Percentiles rank a stretch among this genome's conserved stretches.
Evolutionary conservation across 2,113 vertebrate species (phyloP).

Genomic region (Mungos mungo): DNA sequence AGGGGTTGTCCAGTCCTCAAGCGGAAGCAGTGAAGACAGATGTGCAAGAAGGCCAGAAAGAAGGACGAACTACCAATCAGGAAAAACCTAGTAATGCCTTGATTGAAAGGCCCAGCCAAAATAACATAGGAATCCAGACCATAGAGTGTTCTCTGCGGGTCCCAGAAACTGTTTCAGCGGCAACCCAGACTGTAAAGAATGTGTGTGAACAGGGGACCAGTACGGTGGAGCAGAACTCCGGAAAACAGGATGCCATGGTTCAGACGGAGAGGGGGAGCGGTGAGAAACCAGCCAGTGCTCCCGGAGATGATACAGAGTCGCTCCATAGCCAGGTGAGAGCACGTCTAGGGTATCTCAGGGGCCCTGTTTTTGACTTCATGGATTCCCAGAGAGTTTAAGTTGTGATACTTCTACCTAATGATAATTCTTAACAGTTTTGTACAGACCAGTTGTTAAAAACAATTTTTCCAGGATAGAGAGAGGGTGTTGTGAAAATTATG

Average conservation of each 20-base stretch:
- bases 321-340: constrained; percentile 86
- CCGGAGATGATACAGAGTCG: constrained; percentile 81
- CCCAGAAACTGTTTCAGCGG: constrained; percentile 78
- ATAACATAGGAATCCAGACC: constrained; percentile 82
- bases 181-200: constrained; percentile 83
- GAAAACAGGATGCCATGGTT: constrained; percentile 75
- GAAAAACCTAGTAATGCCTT: constrained; percentile 64
- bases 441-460: neutral
- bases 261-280: constrained; percentile 81
- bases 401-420: neutral
- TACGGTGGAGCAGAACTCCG: constrained; percentile 76
- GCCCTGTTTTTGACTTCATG: neutral
- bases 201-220: constrained; percentile 78
- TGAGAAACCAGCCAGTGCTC: constrained; percentile 70
- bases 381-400: neutral
- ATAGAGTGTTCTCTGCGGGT: constrained; percentile 43
- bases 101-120: constrained; percentile 65
- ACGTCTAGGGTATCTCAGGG: neutral
- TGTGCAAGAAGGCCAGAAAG: constrained; percentile 38
- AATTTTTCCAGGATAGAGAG: neutral
- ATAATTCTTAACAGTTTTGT: neutral
- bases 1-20: constrained; percentile 11
- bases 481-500: neutral
- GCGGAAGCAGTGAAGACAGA: constrained; percentile 73
- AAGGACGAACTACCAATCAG: constrained; percentile 35